These are phyloP conservation scores for Apodemus sylvaticus DNA, from an alignment of 2,113 vertebrate genomes.

Conservation along the genomic window DNA sequence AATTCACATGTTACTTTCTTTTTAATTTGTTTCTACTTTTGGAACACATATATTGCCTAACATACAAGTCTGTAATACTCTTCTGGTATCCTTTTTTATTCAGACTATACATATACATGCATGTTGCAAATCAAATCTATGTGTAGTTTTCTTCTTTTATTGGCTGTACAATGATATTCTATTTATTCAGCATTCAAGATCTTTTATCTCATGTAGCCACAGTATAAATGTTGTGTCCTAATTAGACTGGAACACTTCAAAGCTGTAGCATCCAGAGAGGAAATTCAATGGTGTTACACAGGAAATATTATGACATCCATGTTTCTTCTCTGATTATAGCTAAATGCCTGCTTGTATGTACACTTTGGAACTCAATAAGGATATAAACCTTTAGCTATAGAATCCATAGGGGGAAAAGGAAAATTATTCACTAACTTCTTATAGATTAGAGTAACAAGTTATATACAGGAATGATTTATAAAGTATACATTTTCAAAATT, in stretches of 20 bases:
- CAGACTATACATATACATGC: background rate
- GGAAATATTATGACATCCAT: background rate
- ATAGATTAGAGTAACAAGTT: background rate
- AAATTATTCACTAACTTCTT: background rate
- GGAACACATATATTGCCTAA: conserved; percentile 1
- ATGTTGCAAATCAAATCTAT: background rate
- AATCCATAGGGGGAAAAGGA: background rate
- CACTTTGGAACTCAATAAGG: background rate
- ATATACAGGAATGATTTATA: background rate
- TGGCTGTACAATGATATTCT: conserved; percentile 4
- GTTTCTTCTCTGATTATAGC: background rate
- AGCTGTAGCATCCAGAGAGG: background rate
- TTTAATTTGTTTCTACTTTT: background rate
- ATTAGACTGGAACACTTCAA: conserved; percentile 11
- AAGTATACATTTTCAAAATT: background rate
- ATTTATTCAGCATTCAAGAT: conserved; percentile 43
- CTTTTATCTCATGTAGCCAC: background rate
- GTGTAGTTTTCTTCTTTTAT: background rate
- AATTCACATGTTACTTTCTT: background rate
- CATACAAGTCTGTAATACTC: conserved; percentile 12
- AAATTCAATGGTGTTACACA: background rate
- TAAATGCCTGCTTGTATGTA: background rate
- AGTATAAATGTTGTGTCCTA: background rate
- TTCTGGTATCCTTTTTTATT: background rate
- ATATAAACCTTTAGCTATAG: background rate